Conservation (phyloP, 37 sponge, comb jelly and placozoan genomes). For the Petrosia ficiformis region DNA sequence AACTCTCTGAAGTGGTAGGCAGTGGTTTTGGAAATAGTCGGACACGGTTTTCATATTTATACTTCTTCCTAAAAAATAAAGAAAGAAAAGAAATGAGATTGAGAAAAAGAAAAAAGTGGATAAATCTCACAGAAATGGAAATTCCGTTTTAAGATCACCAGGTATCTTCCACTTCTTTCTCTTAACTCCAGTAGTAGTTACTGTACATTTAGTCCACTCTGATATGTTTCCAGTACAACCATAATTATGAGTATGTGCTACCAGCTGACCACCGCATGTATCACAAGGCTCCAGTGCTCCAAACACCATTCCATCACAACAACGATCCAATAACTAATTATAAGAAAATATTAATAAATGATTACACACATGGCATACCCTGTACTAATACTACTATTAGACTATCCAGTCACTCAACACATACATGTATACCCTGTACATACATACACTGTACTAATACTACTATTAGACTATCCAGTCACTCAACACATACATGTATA, state of each 20-base stretch:
- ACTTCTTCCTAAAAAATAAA: conserved; percentile 47
- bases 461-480: neutral
- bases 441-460: no score
- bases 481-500: neutral
- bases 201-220: conserved; percentile 89
- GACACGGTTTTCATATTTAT: conserved; percentile 33
- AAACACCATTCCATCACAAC: conserved; percentile 85
- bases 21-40: conserved; percentile 53
- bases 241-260: conserved; percentile 47
- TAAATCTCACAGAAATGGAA: conserved; percentile 41
- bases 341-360: neutral
- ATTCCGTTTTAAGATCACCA: conserved; percentile 44
- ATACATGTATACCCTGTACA: no score
- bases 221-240: conserved; percentile 88
- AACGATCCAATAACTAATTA: conserved; percentile 63
- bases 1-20: conserved; percentile 13
- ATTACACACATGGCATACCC: no score
- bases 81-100: neutral
- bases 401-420: no score
- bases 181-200: conserved; percentile 62
- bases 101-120: neutral
- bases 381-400: no score
- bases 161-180: conserved; percentile 73
- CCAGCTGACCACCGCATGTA: conserved; percentile 74
- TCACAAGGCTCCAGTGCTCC: conserved; percentile 80